A percentile compares a stretch with the other conserved stretches of the same genome.
Evolutionary conservation across 2,797 vertebrate genomes (phyloP).

Genomic region (Rhynchotus rufescens): DNA sequence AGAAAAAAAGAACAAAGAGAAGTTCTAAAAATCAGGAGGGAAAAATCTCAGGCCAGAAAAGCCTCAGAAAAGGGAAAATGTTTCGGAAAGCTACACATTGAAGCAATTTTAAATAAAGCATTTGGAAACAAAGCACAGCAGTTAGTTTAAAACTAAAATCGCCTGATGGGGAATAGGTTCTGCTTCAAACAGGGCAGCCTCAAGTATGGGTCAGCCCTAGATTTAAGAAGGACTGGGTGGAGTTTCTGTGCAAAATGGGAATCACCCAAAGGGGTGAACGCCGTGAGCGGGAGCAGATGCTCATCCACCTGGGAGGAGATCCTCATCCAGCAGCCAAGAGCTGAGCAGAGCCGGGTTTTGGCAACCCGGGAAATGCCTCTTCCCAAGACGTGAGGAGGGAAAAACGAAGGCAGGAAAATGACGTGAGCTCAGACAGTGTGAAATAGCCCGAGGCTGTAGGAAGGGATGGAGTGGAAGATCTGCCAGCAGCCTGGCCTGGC

Average conservation of each 20-base stretch:
- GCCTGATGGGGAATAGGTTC: slow-evolving; percentile 54
- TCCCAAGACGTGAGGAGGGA: neutral
- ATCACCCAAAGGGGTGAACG: neutral
- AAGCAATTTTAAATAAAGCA: slow-evolving; percentile 72
- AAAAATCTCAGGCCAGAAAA: slow-evolving; percentile 40
- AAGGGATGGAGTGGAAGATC: neutral
- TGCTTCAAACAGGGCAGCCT: slow-evolving; percentile 29
- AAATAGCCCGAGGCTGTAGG: neutral
- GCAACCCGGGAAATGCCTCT: neutral
- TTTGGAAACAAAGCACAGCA: slow-evolving; percentile 59
- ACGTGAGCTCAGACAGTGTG: neutral
- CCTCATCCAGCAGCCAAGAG: neutral
- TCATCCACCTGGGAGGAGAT: fast-evolving
- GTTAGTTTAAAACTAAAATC: slow-evolving; percentile 70
- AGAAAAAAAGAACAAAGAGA: neutral
- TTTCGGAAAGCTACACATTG: slow-evolving; percentile 60
- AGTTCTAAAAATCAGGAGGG: slow-evolving; percentile 1
- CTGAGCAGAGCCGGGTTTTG: neutral
- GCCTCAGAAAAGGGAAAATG: slow-evolving; percentile 54
- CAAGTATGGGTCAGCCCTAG: slow-evolving; percentile 2
- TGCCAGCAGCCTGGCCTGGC: neutral
- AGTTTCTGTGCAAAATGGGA: slow-evolving; percentile 33
- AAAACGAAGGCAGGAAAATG: neutral
- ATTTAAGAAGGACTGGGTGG: slow-evolving; percentile 56
- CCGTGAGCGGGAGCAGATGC: neutral